These are phyloP conservation scores for Hoplodrina blanda DNA, from an alignment of 2,888 invertebrate genomes.

Conservation along the genomic window DNA sequence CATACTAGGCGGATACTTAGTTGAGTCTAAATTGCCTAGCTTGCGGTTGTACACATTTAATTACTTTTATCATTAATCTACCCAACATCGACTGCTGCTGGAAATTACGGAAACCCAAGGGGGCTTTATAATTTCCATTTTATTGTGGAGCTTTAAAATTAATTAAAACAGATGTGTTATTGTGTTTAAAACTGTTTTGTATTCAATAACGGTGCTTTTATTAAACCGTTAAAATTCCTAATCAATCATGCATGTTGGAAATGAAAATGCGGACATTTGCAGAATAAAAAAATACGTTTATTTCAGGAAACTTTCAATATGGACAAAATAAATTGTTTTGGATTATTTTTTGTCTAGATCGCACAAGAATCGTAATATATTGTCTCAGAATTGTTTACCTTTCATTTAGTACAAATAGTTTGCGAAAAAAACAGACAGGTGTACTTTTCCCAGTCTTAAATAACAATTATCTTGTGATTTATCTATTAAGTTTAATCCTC, in stretches of 20 bases:
- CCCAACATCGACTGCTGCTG: slow-evolving; percentile 34
- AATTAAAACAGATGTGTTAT: slow-evolving; percentile 39
- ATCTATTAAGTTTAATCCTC: slow-evolving; percentile 70
- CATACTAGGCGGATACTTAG: background rate
- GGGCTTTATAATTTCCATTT: slow-evolving; percentile 39
- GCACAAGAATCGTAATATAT: background rate
- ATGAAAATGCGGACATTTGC: background rate
- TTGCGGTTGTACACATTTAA: slow-evolving; percentile 48
- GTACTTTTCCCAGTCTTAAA: slow-evolving; percentile 55
- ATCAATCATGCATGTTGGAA: slow-evolving; percentile 8
- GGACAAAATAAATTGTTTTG: background rate
- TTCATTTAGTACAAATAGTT: slow-evolving; percentile 3
- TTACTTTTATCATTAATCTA: slow-evolving; percentile 56
- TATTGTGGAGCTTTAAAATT: slow-evolving; percentile 42
- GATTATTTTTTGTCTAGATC: background rate
- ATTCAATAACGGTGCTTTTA: slow-evolving; percentile 6
- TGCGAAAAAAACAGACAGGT: slow-evolving; percentile 41
- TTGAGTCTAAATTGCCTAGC: slow-evolving; percentile 37
- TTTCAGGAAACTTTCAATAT: background rate
- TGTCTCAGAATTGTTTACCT: background rate
- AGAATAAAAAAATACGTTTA: background rate
- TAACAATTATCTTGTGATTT: slow-evolving; percentile 73
- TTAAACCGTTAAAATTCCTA: slow-evolving; percentile 5
- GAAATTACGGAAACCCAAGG: slow-evolving; percentile 25
- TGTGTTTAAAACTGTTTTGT: slow-evolving; percentile 13